Conservation (phyloP, 2,797 vertebrate species). For the Myotis findleyi region DNA sequence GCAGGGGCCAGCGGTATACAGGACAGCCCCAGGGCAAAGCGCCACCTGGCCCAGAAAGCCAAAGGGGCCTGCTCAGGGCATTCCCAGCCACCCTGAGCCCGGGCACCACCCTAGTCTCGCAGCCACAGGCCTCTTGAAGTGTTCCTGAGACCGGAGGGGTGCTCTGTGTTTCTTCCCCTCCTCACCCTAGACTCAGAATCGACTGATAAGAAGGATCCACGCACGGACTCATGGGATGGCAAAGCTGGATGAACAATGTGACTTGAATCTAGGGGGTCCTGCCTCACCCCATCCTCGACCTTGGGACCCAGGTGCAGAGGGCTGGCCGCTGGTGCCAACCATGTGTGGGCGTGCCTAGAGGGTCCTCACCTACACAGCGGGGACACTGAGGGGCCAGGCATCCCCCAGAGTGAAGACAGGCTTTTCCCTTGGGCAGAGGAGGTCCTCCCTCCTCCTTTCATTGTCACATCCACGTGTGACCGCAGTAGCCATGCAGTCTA, state of each 20-base stretch:
- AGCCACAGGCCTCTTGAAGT: neutral
- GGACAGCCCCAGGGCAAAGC: neutral
- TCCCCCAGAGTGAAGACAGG: neutral
- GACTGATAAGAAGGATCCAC: neutral
- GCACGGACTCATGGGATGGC: no score
- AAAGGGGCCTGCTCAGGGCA: rapidly evolving
- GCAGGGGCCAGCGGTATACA: neutral
- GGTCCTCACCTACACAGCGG: rapidly evolving
- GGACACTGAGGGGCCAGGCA: neutral
- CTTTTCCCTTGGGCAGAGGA: neutral
- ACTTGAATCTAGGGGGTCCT: neutral
- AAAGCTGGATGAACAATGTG: neutral
- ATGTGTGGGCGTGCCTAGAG: no score
- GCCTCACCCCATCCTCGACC: rapidly evolving
- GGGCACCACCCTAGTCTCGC: rapidly evolving
- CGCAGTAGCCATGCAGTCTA: neutral
- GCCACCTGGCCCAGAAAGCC: rapidly evolving
- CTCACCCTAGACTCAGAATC: no score
- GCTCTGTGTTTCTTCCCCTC: neutral
- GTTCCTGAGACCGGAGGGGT: rapidly evolving
- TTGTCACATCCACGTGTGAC: rapidly evolving
- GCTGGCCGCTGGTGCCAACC: neutral
- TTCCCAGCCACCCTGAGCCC: neutral
- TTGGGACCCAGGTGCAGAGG: neutral
- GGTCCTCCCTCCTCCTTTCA: no score